Evolutionary conservation across 1,140 invertebrate genomes (phyloP).

Genomic region (Gonatopus flavifemur): DNA sequence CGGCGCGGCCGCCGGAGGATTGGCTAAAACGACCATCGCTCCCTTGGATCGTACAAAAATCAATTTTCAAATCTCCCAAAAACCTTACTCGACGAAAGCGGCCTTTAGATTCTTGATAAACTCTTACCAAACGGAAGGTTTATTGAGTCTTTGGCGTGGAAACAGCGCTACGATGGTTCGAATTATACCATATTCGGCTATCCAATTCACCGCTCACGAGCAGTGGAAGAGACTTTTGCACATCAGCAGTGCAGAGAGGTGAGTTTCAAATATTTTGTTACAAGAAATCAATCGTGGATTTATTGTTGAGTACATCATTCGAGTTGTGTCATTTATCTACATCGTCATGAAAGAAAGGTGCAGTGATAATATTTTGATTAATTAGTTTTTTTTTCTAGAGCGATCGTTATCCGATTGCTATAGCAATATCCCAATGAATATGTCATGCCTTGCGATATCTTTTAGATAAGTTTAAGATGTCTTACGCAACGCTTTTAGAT

Average conservation of each 20-base stretch:
- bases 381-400: too few relatives aligned
- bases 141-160: conserved; percentile 88
- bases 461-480: too few relatives aligned
- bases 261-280: conserved; percentile 34
- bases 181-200: conserved; percentile 94
- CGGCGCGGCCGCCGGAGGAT: conserved; percentile 87
- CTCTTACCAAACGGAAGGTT: conserved; percentile 73
- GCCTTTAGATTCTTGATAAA: conserved; percentile 77
- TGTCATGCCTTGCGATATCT: too few relatives aligned
- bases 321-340: too few relatives aligned
- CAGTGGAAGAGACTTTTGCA: conserved; percentile 87
- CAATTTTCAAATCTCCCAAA: conserved; percentile 89
- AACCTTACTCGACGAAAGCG: conserved; percentile 76
- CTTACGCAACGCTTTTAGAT: too few relatives aligned
- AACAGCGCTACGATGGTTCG: conserved; percentile 98
- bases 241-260: conserved; percentile 70
- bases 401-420: too few relatives aligned
- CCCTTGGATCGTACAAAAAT: conserved; percentile 98
- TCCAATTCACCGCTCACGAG: conserved; percentile 96
- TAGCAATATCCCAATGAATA: too few relatives aligned
- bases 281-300: too few relatives aligned
- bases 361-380: too few relatives aligned
- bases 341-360: too few relatives aligned
- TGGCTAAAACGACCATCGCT: conserved; percentile 95
- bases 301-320: too few relatives aligned